phyloP scores from a whole-genome alignment of 2,797 vertebrate species.

The Loris lydekkerianus region DNA sequence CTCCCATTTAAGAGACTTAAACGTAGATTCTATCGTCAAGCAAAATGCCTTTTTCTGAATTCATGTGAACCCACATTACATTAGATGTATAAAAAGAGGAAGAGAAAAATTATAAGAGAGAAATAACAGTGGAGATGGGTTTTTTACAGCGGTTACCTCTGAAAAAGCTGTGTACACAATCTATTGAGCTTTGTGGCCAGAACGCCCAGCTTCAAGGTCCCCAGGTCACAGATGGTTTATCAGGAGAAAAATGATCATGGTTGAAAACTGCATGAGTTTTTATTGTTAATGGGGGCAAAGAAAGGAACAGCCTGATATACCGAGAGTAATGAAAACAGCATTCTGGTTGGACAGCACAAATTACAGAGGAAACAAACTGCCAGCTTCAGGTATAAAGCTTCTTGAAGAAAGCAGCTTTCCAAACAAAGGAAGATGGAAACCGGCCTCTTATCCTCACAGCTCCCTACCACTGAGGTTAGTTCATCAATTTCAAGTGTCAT shows the following conservation, averaged over 20 bases:
- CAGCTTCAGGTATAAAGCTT: background rate
- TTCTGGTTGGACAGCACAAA: conserved; percentile 55
- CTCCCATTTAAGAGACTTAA: background rate
- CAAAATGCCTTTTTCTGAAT: conserved; percentile 70
- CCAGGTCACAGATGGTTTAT: conserved; percentile 82
- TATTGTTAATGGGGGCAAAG: conserved; percentile 87
- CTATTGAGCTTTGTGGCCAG: conserved; percentile 77
- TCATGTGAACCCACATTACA: conserved; percentile 7
- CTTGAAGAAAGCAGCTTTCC: background rate
- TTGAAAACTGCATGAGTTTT: conserved; percentile 88
- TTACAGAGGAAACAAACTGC: conserved; percentile 57
- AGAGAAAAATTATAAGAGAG: background rate
- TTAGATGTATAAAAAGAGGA: background rate
- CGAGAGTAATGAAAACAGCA: conserved; percentile 59
- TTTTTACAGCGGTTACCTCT: conserved; percentile 78
- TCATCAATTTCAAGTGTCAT: conserved; percentile 5
- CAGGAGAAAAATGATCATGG: conserved; percentile 88
- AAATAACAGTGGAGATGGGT: background rate
- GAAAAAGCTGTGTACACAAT: conserved; percentile 71
- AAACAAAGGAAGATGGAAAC: background rate
- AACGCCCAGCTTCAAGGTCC: conserved; percentile 88
- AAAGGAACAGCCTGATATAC: conserved; percentile 58
- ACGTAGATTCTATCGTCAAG: conserved; percentile 64
- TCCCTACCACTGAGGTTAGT: background rate
- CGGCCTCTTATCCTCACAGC: background rate